These are phyloP conservation scores for Phania funesta DNA, from an alignment of 2,888 invertebrate genomes.

Conservation along the genomic window DNA sequence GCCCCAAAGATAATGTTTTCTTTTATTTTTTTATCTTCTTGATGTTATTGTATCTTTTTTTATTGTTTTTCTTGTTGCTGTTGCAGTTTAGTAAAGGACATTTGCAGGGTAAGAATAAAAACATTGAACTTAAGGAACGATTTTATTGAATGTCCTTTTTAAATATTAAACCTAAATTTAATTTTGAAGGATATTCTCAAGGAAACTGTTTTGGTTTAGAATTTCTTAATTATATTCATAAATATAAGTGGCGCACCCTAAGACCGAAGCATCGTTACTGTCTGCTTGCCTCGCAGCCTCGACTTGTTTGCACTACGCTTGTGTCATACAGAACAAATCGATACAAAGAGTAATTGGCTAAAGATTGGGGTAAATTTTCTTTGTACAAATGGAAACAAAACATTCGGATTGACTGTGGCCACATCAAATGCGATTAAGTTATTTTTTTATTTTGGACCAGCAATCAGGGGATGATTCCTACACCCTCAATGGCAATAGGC, in stretches of 20 bases:
- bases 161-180: slow-evolving; percentile 24
- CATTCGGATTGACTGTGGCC: too few species aligned
- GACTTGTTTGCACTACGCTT: too few species aligned
- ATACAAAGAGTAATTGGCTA: too few species aligned
- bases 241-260: background rate
- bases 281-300: too few species aligned
- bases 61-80: background rate
- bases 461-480: too few species aligned
- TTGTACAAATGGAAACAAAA: too few species aligned
- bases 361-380: too few species aligned
- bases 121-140: slow-evolving; percentile 8
- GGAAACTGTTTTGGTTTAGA: background rate
- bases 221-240: slow-evolving; percentile 3
- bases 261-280: too few species aligned
- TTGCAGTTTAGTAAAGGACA: slow-evolving; percentile 16
- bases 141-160: slow-evolving; percentile 12
- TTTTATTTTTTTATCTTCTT: background rate
- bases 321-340: too few species aligned
- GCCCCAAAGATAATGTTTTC: slow-evolving; percentile 44
- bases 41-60: background rate
- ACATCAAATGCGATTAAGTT: too few species aligned
- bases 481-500: too few species aligned
- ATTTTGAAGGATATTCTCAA: background rate
- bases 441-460: too few species aligned
- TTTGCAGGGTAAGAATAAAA: slow-evolving; percentile 10